phyloP scores from a whole-genome alignment of 1,140 invertebrate species.

The Drosophila erecta region DNA sequence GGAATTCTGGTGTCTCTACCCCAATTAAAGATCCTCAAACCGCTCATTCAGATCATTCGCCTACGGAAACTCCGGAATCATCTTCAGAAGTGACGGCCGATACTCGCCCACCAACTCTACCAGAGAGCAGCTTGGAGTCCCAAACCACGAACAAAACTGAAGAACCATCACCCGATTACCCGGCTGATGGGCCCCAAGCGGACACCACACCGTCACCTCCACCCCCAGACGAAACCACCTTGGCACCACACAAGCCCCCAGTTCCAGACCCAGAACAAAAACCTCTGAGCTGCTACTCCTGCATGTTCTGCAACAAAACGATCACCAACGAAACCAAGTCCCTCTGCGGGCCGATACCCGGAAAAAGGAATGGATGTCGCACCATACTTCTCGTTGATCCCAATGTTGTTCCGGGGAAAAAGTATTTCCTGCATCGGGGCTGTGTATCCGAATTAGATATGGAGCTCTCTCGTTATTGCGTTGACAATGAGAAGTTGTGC shows the following conservation, averaged over 20 bases:
- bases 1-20: neutral
- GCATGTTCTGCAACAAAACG: slow-evolving; percentile 15
- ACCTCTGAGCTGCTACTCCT: slow-evolving; percentile 17
- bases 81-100: slow-evolving; percentile 5
- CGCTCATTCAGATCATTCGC: neutral
- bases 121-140: neutral
- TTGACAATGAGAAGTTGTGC: slow-evolving; percentile 43
- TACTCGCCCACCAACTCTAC: neutral
- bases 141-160: slow-evolving; percentile 1
- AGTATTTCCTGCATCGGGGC: slow-evolving; percentile 55
- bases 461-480: slow-evolving; percentile 35
- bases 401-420: slow-evolving; percentile 27
- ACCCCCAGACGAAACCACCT: neutral
- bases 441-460: slow-evolving; percentile 54
- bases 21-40: neutral
- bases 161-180: slow-evolving; percentile 7
- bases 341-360: neutral
- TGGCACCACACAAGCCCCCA: neutral
- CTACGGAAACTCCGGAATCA: neutral
- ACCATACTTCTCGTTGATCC: slow-evolving; percentile 10
- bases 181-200: neutral
- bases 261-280: neutral
- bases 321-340: neutral
- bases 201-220: neutral
- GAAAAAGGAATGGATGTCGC: slow-evolving; percentile 6